Percentiles rank a stretch among this genome's conserved stretches.
Evolutionary conservation across 2,797 vertebrate species (phyloP).

Genomic region (Paedocypris micromegethes): DNA sequence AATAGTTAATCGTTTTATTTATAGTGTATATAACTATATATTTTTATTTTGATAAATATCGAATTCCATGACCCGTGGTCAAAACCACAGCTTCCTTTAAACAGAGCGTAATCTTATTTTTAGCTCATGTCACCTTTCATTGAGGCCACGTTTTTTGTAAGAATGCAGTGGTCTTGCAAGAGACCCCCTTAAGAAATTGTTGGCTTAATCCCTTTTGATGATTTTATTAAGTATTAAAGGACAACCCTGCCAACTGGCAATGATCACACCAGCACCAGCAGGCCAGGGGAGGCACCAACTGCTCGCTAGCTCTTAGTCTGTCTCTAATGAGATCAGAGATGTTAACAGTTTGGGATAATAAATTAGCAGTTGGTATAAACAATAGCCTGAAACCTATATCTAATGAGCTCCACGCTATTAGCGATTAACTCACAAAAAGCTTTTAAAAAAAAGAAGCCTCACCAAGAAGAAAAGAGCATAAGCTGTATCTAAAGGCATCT

Average conservation of each 20-base stretch:
- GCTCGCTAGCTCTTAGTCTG: slow-evolving; percentile 51
- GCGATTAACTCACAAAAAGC: slow-evolving; percentile 63
- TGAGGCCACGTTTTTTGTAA: slow-evolving; percentile 21
- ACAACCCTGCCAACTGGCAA: slow-evolving; percentile 77
- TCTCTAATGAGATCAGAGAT: slow-evolving; percentile 61
- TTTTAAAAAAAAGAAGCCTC: slow-evolving; percentile 5
- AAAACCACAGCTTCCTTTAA: no score
- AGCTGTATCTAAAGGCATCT: slow-evolving; percentile 14
- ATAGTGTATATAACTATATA: no score
- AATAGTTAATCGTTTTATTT: no score
- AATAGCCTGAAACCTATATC: slow-evolving; percentile 66
- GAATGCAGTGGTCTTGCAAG: slow-evolving; percentile 51
- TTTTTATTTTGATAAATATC: no score
- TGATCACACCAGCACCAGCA: slow-evolving; percentile 59
- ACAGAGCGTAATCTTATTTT: slow-evolving; percentile 23
- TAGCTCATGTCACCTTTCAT: slow-evolving; percentile 29
- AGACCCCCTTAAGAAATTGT: slow-evolving; percentile 77
- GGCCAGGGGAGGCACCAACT: slow-evolving; percentile 62
- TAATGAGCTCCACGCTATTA: slow-evolving; percentile 71
- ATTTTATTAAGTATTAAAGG: slow-evolving; percentile 84
- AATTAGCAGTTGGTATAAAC: slow-evolving; percentile 68
- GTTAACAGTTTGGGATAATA: slow-evolving; percentile 71
- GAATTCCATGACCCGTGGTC: no score
- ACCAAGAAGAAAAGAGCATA: background rate
- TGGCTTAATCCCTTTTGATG: slow-evolving; percentile 83